Evolutionary conservation across 2,888 invertebrate species (phyloP).

Genomic region (Drosophila limbata): DNA sequence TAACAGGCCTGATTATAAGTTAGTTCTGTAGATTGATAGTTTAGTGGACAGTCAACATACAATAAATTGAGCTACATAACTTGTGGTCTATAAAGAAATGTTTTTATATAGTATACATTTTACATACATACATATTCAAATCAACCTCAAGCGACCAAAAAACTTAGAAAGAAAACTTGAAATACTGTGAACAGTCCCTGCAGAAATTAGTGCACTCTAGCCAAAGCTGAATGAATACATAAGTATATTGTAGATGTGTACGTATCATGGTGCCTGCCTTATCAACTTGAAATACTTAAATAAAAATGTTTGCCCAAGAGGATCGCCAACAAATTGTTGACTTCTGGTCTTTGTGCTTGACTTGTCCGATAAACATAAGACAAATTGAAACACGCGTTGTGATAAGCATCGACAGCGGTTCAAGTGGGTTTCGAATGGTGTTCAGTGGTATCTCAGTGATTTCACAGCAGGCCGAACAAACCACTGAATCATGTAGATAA

Average conservation of each 20-base stretch:
- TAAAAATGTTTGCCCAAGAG: slow-evolving; percentile 42
- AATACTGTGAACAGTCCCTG: no score
- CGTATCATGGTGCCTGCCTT: slow-evolving; percentile 29
- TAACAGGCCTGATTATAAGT: no score
- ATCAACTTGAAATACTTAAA: slow-evolving; percentile 37
- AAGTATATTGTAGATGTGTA: slow-evolving; percentile 6
- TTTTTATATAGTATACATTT: no score
- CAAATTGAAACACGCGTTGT: slow-evolving; percentile 54
- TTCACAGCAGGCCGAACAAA: slow-evolving; percentile 1
- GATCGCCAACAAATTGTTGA: slow-evolving; percentile 34
- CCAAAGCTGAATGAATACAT: not conserved
- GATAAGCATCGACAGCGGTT: slow-evolving; percentile 44
- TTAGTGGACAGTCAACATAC: not conserved
- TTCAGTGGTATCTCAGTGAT: slow-evolving; percentile 9
- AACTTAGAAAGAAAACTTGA: no score
- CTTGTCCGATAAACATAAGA: slow-evolving; percentile 34
- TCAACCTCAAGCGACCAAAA: no score
- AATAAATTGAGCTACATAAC: no score
- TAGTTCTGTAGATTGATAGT: not conserved
- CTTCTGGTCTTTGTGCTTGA: slow-evolving; percentile 3
- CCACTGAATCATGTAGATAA: slow-evolving; percentile 46
- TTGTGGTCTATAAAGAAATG: no score
- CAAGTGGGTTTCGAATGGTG: not conserved
- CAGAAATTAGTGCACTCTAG: not conserved
- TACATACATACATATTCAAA: no score